Evolutionary conservation across 2,113 vertebrate genomes (phyloP).

Genomic region (Leptocoma aspasia): DNA sequence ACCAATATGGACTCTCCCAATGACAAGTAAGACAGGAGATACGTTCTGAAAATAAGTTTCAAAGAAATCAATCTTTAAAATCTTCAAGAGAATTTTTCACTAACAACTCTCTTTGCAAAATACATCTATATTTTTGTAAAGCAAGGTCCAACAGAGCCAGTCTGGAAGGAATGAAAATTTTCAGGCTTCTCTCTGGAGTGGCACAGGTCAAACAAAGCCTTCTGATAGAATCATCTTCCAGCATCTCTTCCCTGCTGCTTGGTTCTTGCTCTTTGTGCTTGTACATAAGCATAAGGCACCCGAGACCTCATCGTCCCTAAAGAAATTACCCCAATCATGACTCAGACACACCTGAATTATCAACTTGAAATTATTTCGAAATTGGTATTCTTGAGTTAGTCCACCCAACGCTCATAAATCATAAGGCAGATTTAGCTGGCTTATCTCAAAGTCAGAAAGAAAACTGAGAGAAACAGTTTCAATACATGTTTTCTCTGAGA

Average conservation of each 20-base stretch:
- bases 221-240: background rate
- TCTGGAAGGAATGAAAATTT: background rate
- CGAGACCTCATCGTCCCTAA: accelerated
- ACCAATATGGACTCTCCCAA: background rate
- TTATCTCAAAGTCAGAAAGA: background rate
- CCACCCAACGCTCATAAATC: background rate
- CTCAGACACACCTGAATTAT: background rate
- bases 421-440: background rate
- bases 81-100: background rate
- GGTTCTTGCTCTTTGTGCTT: background rate
- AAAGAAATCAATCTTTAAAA: background rate
- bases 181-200: background rate
- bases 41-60: slow-evolving; percentile 4
- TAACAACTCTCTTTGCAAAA: background rate
- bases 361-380: background rate
- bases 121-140: background rate
- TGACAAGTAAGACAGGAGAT: background rate
- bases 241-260: background rate
- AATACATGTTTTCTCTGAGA: background rate
- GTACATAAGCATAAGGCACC: background rate
- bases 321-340: background rate
- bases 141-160: background rate
- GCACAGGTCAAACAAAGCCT: background rate
- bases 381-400: background rate
- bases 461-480: background rate